A percentile compares a stretch with the other conserved stretches of the same genome.
Evolutionary conservation across 2,888 invertebrate genomes (phyloP).

Genomic region (Unio delphinus): DNA sequence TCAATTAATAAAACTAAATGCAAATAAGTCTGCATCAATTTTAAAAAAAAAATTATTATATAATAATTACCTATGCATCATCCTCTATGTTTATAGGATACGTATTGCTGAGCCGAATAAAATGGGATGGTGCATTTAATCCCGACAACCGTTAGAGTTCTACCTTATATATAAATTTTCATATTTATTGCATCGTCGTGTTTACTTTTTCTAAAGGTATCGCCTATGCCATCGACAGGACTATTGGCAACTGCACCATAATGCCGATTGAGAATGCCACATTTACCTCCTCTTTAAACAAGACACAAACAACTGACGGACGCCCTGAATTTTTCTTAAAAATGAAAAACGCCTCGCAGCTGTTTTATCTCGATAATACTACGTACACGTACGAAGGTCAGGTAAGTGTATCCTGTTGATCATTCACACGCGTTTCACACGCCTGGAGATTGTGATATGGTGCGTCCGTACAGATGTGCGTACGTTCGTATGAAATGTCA

Average conservation of each 20-base stretch:
- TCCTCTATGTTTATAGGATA: too few relatives aligned
- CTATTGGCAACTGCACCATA: constrained; percentile 49
- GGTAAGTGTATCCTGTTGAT: constrained; percentile 20
- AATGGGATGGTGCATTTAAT: too few relatives aligned
- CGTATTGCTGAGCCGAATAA: too few relatives aligned
- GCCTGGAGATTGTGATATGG: neutral
- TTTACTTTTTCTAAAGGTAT: constrained; percentile 38
- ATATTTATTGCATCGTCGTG: neutral
- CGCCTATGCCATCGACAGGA: constrained; percentile 53
- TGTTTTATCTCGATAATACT: constrained; percentile 47
- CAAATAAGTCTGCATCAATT: too few relatives aligned
- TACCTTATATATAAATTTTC: too few relatives aligned
- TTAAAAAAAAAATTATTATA: too few relatives aligned
- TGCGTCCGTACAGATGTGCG: too few relatives aligned
- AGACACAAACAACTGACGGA: neutral
- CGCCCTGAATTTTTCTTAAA: constrained; percentile 24
- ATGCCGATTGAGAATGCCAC: constrained; percentile 46
- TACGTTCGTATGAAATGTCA: too few relatives aligned
- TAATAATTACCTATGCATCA: too few relatives aligned
- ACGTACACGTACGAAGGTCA: constrained; percentile 49
- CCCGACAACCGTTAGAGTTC: too few relatives aligned
- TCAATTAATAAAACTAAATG: too few relatives aligned
- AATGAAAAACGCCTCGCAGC: constrained; percentile 43
- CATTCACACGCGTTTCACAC: too few relatives aligned
- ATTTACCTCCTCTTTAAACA: constrained; percentile 38